Evolutionary conservation across 2,888 invertebrate species (phyloP).

Genomic region (Lydus trimaculatus): DNA sequence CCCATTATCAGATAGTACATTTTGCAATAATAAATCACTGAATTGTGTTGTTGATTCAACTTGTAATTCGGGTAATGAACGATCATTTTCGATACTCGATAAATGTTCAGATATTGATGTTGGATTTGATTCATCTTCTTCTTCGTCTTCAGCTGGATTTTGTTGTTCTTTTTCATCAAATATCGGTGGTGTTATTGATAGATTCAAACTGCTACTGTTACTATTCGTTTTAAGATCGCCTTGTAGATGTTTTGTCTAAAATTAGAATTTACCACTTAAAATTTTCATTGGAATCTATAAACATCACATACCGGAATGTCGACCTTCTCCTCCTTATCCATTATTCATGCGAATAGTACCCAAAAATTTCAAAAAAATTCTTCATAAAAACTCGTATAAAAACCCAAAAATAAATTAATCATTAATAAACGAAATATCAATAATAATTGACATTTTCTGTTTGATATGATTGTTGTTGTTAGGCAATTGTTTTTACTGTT

Average conservation of each 20-base stretch:
- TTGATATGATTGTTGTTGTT: neutral
- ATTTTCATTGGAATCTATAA: constrained; percentile 1
- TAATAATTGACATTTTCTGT: neutral
- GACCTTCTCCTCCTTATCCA: neutral
- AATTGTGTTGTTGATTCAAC: constrained; percentile 41
- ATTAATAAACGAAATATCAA: neutral
- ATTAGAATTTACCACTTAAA: neutral
- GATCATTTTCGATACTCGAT: constrained; percentile 57
- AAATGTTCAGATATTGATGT: constrained; percentile 36
- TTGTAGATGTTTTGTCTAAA: neutral
- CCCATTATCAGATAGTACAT: constrained; percentile 35
- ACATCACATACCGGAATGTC: neutral
- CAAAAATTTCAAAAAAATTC: no score
- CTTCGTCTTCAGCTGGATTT: neutral
- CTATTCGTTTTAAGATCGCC: constrained; percentile 13
- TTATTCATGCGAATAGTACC: neutral
- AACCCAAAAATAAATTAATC: no score
- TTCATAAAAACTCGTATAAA: neutral
- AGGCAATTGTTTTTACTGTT: neutral
- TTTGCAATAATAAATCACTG: constrained; percentile 34
- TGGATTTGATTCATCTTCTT: neutral
- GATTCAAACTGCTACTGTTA: constrained; percentile 22
- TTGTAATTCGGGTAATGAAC: constrained; percentile 57
- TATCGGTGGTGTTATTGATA: constrained; percentile 27
- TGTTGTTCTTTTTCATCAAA: neutral